A percentile compares a stretch with the other conserved stretches of the same genome.
Conservation (phyloP, 1,140 invertebrate species). For the Archivesica marissinica region DNA sequence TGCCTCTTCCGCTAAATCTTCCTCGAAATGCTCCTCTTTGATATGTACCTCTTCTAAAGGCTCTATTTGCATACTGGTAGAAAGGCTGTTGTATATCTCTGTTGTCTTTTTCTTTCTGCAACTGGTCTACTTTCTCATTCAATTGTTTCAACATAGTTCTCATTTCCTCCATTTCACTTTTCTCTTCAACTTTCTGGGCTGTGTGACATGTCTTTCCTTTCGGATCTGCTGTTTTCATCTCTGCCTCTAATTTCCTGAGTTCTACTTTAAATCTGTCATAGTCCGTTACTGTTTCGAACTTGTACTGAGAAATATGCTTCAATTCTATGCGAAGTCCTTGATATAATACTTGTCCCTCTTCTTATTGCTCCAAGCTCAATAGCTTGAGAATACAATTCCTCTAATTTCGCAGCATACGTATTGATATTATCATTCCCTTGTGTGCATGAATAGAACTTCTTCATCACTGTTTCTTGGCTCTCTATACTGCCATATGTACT, state of each 20-base stretch:
- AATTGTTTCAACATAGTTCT: neutral
- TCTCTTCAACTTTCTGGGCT: too few species aligned
- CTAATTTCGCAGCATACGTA: neutral
- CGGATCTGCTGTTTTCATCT: neutral
- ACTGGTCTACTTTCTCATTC: neutral
- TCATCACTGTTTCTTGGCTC: neutral
- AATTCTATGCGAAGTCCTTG: too few species aligned
- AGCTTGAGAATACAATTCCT: constrained; percentile 7
- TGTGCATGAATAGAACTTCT: neutral
- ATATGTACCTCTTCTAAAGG: neutral
- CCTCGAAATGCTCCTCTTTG: neutral
- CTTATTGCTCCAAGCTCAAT: constrained; percentile 1
- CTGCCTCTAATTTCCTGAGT: neutral
- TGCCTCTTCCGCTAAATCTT: neutral
- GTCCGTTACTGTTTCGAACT: too few species aligned
- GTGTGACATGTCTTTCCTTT: neutral
- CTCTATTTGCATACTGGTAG: neutral
- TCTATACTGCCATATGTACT: constrained; percentile 31
- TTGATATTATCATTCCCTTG: neutral
- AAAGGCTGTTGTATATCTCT: neutral
- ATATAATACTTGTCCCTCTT: too few species aligned
- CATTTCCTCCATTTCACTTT: constrained; percentile 17
- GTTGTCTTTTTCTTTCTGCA: neutral
- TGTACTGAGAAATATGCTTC: too few species aligned
- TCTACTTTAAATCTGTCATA: neutral